Base-by-base conservation (phyloP, 2,113 vertebrate species). In the Lepidothrix coronata region DNA sequence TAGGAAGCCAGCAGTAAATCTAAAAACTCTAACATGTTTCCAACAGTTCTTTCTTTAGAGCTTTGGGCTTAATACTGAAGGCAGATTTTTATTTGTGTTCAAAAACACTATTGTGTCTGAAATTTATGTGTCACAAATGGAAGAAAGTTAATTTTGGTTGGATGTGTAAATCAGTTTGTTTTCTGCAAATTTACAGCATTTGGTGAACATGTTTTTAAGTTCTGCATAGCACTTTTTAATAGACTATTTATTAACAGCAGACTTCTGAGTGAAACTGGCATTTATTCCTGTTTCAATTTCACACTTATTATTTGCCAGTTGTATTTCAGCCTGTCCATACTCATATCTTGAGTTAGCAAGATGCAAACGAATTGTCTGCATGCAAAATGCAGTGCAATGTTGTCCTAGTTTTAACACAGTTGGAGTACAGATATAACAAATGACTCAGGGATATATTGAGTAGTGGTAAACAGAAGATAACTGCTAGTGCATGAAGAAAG, bases 1-100 rank as follows among this genome's bases (percentile, higher is more conserved):
- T 88, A 94, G 58, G 31, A 96, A 96, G 57, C 24, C 39, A 89
- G 52, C 62, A 92, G 74, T 85, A 95, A 95, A 78, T 88, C 46
- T 81, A 62, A 86, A 88, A 85, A 52, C 37, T 43, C 21, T 25
- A 77, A 54, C 11, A 46, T 2, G 1, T 85, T 91, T 82, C 54
- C 27, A 89, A n/a, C 15, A 74, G 11, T 35, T 70, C 57, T 35
- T 82, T 75, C 54, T 81, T 72, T 68, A 66, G 17, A 54, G 74
- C n/a, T 88, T 86, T 80, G 81, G 37, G 35, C 52, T 90, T 81
- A 67, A 58, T n/a, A 77, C 18, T 37, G 59, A 82, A 85, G 33
- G 41, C n/a, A 89, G 27, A 54, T 71, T 92, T 92, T 90, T 74
- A 75, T 75, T 93, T 72, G 35, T 33, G 58, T 78, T 61, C 75